Conservation (phyloP, 2,113 vertebrate genomes). For the Aviceda subcristata region DNA sequence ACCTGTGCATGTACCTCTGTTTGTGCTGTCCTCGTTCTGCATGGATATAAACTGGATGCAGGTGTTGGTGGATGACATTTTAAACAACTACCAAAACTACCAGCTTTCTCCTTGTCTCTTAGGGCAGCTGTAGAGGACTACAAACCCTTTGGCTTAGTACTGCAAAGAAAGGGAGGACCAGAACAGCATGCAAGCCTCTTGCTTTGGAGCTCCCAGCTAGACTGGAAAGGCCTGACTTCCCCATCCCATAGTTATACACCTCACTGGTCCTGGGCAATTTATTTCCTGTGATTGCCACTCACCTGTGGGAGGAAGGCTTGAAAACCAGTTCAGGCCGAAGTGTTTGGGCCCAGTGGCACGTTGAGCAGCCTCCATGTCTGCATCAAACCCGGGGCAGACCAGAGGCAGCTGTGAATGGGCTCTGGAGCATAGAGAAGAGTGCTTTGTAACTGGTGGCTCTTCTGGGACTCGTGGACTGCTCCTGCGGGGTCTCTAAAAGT, state of each 20-base stretch:
- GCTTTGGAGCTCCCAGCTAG: background rate
- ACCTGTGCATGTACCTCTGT: background rate
- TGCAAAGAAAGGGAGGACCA: background rate
- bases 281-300: background rate
- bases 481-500: background rate
- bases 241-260: background rate
- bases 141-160: background rate
- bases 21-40: background rate
- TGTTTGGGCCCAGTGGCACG: accelerated
- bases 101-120: background rate
- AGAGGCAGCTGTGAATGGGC: background rate
- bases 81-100: background rate
- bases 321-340: background rate
- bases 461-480: background rate
- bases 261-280: background rate
- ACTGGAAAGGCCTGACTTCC: background rate
- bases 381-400: background rate
- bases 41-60: background rate
- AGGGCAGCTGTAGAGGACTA: accelerated
- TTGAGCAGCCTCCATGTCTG: background rate
- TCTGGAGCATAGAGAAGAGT: background rate
- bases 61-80: background rate
- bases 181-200: background rate
- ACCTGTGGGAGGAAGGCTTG: background rate
- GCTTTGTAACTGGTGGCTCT: background rate